Base-by-base conservation (phyloP, 1,140 invertebrate species). In the Cardiocondyla obscurior region DNA sequence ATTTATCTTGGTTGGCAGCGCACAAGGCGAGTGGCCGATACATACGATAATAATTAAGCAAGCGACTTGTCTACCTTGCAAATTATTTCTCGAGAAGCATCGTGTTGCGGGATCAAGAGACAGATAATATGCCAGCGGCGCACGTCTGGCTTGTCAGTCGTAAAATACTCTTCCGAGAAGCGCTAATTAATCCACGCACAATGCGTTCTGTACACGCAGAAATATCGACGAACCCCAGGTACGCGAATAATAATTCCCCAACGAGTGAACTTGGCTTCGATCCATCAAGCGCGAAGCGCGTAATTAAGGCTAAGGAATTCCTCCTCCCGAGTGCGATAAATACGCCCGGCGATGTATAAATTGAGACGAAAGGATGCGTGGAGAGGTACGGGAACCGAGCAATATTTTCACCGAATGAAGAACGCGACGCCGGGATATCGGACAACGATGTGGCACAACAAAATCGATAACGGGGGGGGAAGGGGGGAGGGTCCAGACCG, bases 21-120 rank as follows among this genome's bases (percentile, higher is more conserved):
- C 81, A 82, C 69, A 82, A 82, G 79, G 42, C 67, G 36, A 73
- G 55, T 51, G 79, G 57, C 44, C 70, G 73, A 64, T 74, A 73
- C 70, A 74, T 62, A 49, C 42, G 46, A 83, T 69, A 84, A 85
- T 89, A 89, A 89, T 89, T 88, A 89, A 89, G 84, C 72, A 53
- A 86, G 60, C 81, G 88, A 82, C 73, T 77, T 81, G 70, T 86
- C 79, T 64, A 46, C 62, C 36, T 53, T 62, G 60, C 58, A 64
- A 64, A 58, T 83, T 88, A 76, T 83, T 83, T 81, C 62, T 84
- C 83, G 81, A 60, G 86, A 28, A 84, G 89, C 73, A 85, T 79
- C 88, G 84, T 89, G 90, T 89, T 73, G 73, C 72, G 84, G 82
- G 86, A 91, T 89, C 77, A 85, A 82, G 85, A 87, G 87, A 85